Base-by-base conservation (phyloP, 2,113 vertebrate species). In the Bungarus multicinctus region DNA sequence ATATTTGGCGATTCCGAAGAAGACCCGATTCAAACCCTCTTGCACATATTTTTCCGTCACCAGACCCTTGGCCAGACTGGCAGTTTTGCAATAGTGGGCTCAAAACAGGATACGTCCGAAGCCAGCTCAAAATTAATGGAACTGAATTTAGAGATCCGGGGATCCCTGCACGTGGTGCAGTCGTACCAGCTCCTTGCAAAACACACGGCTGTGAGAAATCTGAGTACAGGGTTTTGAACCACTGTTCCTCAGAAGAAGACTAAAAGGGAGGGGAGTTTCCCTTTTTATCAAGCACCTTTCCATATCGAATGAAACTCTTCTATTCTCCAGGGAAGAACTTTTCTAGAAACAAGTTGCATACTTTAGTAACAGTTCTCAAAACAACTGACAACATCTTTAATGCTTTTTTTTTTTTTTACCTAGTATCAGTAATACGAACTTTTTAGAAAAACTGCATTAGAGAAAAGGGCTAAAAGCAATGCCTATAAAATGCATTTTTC, bases 41-140 rank as follows among this genome's bases (percentile, higher is more conserved):
- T 99, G 96, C 99, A 99, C 96, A 99, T 99, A 93, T 99, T 99
- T 97, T 99, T 99, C 97, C 98, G 99, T 50, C 99, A 99, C 97
- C 99, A 99, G 97, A 99, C 99, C 0, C 97, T 99, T 95, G 99
- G 99, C 92, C 99, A 99, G 92, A 99, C 99, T 0, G 99, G 99
- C 81, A 99, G 98, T 97, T 96, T 99, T 47, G 99, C 99, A 0
- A 98, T 99, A 27, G 98, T 99, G 45, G 99, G 99, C 89, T 98
- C 98, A 89, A 99, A 98, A 97, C 98, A 98, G 94, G 99, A 99
- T 93, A 98, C 98, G 97, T 99, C 98, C 22, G 98, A 99, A 97
- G 99, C 99, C 90, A 99, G 97, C 97, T 97, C 97, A 87, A 99
- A 99, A 95, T 97, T 99, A 95, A 99, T 99, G 98, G 98, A 99